These are phyloP conservation scores for Anthopleura xanthogrammica DNA, from an alignment of 92 coral and sea anemone genomes.

Conservation along the genomic window DNA sequence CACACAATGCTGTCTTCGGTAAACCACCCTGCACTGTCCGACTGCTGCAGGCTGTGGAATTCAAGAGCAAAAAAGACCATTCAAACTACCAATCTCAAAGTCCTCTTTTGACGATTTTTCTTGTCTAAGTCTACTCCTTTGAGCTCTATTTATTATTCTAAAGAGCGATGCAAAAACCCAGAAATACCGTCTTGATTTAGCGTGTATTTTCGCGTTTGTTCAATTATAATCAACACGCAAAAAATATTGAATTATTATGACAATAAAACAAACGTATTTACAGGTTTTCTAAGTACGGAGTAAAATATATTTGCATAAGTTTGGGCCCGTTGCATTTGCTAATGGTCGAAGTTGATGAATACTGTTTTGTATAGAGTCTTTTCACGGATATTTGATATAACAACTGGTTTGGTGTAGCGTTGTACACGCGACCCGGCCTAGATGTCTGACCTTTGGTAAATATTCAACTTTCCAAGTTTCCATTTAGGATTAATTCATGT, in stretches of 20 bases:
- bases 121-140: not conserved
- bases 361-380: constrained; percentile 31
- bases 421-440: constrained; percentile 36
- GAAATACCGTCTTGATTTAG: constrained; percentile 3
- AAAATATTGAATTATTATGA: not conserved
- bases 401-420: constrained; percentile 15
- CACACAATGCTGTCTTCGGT: not conserved
- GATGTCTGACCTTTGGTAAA: constrained; percentile 30
- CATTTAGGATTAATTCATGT: not conserved
- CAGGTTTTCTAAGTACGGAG: constrained; percentile 11
- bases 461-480: not conserved
- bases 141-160: constrained; percentile 7
- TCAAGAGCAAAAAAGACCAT: not conserved
- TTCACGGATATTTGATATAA: constrained; percentile 30
- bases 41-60: not conserved
- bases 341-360: constrained; percentile 11
- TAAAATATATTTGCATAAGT: not conserved
- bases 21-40: not conserved
- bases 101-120: not conserved
- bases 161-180: not conserved
- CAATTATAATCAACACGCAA: not conserved
- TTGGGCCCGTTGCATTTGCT: not conserved
- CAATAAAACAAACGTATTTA: not conserved
- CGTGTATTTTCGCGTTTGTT: constrained; percentile 4
- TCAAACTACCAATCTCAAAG: not conserved